phyloP scores from a whole-genome alignment of 1,140 invertebrate species.

The Drosophila kikkawai region DNA sequence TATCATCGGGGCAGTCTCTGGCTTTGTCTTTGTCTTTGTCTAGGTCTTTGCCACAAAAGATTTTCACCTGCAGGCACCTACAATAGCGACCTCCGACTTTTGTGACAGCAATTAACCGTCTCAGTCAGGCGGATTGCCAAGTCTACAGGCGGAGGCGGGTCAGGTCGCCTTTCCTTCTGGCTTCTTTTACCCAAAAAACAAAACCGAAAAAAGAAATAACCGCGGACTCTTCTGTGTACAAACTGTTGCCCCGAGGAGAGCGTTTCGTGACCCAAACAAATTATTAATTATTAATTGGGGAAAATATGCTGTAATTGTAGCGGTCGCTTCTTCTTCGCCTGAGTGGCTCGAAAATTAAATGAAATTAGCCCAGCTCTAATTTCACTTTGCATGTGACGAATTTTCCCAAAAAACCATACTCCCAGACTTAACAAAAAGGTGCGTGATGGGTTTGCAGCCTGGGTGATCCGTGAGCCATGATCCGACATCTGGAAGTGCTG shows the following conservation, averaged over 20 bases:
- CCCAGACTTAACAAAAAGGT: conserved; percentile 18
- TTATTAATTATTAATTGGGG: conserved; percentile 84
- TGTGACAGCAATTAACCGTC: conserved; percentile 83
- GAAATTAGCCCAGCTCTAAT: conserved; percentile 78
- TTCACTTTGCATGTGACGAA: conserved; percentile 83
- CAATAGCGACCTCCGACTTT: conserved; percentile 42
- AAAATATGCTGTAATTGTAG: conserved; percentile 83
- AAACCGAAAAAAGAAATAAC: conserved; percentile 1
- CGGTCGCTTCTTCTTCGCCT: conserved; percentile 63
- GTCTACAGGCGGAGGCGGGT: conserved; percentile 19
- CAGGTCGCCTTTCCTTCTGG: conserved; percentile 47
- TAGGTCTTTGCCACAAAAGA: conserved; percentile 56
- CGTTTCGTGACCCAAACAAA: conserved; percentile 83
- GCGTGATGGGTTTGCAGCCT: conserved; percentile 51
- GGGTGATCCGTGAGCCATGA: conserved; percentile 42
- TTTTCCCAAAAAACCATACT: conserved; percentile 31
- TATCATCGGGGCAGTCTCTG: conserved; percentile 7
- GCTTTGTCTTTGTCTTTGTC: conserved; percentile 3
- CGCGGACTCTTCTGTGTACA: conserved; percentile 29
- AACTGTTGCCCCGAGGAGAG: conserved; percentile 55
- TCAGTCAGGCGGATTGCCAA: conserved; percentile 61
- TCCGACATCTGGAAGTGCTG: conserved; percentile 66
- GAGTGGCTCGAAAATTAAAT: conserved; percentile 79
- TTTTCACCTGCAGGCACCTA: conserved; percentile 56
- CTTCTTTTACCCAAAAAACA: conserved; percentile 41